phyloP scores from a whole-genome alignment of 2,888 invertebrate species.

The Cephus sareptanus region DNA sequence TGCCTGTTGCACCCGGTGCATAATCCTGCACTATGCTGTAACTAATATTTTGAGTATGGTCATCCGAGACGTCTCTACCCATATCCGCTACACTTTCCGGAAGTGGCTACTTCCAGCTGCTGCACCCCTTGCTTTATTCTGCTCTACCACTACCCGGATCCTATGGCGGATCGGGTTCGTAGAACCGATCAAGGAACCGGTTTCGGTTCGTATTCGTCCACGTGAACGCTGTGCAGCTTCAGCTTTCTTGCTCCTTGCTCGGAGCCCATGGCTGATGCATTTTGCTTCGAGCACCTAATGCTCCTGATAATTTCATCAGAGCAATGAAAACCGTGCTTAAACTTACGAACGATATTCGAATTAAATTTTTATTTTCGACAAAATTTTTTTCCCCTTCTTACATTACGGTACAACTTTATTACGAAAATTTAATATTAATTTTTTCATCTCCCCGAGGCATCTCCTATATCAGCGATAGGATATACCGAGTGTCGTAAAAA shows the following conservation, averaged over 20 bases:
- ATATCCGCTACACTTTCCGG: slow-evolving; percentile 48
- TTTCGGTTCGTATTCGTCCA: slow-evolving; percentile 37
- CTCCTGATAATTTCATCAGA: background rate
- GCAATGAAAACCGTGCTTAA: too few relatives aligned
- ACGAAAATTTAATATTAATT: too few relatives aligned
- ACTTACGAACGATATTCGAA: too few relatives aligned
- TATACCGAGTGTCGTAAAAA: too few relatives aligned
- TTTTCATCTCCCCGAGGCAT: too few relatives aligned
- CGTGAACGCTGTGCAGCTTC: slow-evolving; percentile 16
- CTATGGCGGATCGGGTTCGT: slow-evolving; percentile 50
- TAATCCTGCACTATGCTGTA: background rate
- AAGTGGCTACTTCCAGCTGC: slow-evolving; percentile 48
- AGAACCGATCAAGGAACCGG: slow-evolving; percentile 57
- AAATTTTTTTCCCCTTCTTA: too few relatives aligned
- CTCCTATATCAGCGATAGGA: too few relatives aligned
- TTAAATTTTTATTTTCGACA: too few relatives aligned
- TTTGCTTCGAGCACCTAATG: background rate
- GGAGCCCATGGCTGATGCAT: background rate
- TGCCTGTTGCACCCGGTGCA: background rate
- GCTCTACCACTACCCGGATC: slow-evolving; percentile 52
- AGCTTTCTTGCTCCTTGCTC: background rate
- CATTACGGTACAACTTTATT: too few relatives aligned
- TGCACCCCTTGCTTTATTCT: slow-evolving; percentile 27
- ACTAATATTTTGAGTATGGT: background rate
- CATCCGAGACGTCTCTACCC: slow-evolving; percentile 41